Evolutionary conservation across 2,797 vertebrate species (phyloP), one percentile per base, ranked within the genome.

Genomic region (Ibycter americanus): DNA sequence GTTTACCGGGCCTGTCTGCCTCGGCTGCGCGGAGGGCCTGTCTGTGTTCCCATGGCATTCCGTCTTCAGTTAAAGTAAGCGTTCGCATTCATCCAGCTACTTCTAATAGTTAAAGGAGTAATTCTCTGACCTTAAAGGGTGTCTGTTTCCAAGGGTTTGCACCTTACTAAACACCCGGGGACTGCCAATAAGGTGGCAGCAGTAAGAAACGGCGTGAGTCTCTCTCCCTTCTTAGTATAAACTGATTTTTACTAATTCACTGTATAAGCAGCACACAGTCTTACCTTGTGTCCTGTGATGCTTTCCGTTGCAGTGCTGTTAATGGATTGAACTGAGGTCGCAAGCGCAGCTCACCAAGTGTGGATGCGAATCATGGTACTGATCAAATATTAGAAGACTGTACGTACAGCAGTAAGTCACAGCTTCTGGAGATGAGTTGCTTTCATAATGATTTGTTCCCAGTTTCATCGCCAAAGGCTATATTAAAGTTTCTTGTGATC

Each of bases 41-140:
- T 18, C 36, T 36, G 34, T 0, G 27, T 4, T 31, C 15, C 31
- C 15, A 0, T 3, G 31, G 27, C 8, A 0, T 15, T 34, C 42
- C 9, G 4, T 14, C 3, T 0, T 11, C 5, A 23, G 2, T 29
- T 13, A 0, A 1, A 5, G 5, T 1, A 0, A 21, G 36, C 0
- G 32, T 2, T 51, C 7, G 5, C 44, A 0, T 4, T 6, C 2
- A 1, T 5, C 8, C 18, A 2, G 6, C 12, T 9, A 36, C 38
- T 23, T 13, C 17, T 14, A 11, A 5, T 2, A 54, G 34, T 6
- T 6, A 1, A 0, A 15, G 36, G 10, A 25, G 14, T 6, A 15
- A 5, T 23, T 55, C 15, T 3, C 0, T 6, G 12, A 5, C 27
- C n/a, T 12, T 3, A 9, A 8, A 21, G 13, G 8, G 1, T 1